These are phyloP conservation scores for Ennomos erosarius DNA, from an alignment of 2,888 invertebrate genomes.

Conservation along the genomic window DNA sequence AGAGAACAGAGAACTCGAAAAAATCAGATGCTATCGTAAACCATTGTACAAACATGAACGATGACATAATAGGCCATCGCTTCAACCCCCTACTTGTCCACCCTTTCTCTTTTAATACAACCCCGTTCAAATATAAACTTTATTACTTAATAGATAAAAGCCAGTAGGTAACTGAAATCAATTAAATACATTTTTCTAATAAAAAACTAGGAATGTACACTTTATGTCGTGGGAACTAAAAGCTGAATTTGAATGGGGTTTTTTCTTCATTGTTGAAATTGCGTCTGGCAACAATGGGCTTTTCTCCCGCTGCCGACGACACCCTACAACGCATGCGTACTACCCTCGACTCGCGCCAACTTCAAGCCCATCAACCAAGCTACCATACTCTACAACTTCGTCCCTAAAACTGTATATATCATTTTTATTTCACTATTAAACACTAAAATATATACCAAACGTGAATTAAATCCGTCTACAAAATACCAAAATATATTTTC, in stretches of 20 bases:
- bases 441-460: constrained; percentile 65
- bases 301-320: constrained; percentile 59
- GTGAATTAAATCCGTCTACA: constrained; percentile 76
- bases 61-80: constrained; percentile 68
- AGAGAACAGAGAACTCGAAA: not conserved
- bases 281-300: constrained; percentile 72
- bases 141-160: constrained; percentile 1
- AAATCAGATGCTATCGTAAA: constrained; percentile 30
- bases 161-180: not conserved
- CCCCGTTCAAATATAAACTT: constrained; percentile 12
- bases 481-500: constrained; percentile 35
- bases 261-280: constrained; percentile 64
- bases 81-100: constrained; percentile 50
- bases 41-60: constrained; percentile 52
- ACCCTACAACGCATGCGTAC: constrained; percentile 78
- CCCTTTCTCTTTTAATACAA: constrained; percentile 36
- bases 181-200: constrained; percentile 3
- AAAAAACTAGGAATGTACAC: constrained; percentile 47
- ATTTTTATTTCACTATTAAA: constrained; percentile 70
- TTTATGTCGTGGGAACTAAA: constrained; percentile 54
- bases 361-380: constrained; percentile 75
- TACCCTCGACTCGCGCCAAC: constrained; percentile 49
- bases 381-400: constrained; percentile 75
- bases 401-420: constrained; percentile 75
- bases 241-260: constrained; percentile 47